These are phyloP conservation scores for Kradibia gibbosae DNA, from an alignment of 1,140 invertebrate genomes.

Conservation along the genomic window DNA sequence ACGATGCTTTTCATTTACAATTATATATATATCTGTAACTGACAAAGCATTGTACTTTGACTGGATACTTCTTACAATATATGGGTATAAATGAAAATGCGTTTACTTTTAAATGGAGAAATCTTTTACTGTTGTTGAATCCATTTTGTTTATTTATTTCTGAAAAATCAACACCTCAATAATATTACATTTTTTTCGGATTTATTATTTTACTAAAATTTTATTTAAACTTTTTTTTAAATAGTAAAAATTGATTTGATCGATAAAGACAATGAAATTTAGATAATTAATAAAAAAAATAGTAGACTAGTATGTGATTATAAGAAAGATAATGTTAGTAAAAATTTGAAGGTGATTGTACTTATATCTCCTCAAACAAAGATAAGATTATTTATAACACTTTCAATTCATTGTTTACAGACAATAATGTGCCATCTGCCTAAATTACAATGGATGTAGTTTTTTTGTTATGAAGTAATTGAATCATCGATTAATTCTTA, in stretches of 20 bases:
- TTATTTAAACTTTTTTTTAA: background rate
- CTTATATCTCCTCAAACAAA: background rate
- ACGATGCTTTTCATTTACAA: slow-evolving; percentile 26
- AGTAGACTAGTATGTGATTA: background rate
- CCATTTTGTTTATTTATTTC: background rate
- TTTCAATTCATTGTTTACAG: background rate
- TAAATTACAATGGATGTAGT: background rate
- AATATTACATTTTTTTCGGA: background rate
- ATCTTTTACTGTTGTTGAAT: background rate
- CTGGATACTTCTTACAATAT: background rate
- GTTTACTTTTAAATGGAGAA: too few species aligned
- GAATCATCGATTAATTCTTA: background rate
- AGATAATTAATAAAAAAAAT: too few species aligned
- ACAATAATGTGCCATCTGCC: background rate
- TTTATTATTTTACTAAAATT: slow-evolving; percentile 14
- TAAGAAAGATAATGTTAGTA: slow-evolving; percentile 5
- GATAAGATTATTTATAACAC: slow-evolving; percentile 29
- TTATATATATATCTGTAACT: slow-evolving; percentile 28
- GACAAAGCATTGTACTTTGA: background rate
- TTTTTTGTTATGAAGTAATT: background rate
- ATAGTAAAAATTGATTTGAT: background rate
- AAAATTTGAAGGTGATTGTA: background rate
- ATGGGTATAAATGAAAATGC: slow-evolving; percentile 2
- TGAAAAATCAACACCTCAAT: slow-evolving; percentile 10
- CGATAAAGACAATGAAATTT: background rate